Conservation (phyloP, 2,797 vertebrate species). For the Platalea minor region DNA sequence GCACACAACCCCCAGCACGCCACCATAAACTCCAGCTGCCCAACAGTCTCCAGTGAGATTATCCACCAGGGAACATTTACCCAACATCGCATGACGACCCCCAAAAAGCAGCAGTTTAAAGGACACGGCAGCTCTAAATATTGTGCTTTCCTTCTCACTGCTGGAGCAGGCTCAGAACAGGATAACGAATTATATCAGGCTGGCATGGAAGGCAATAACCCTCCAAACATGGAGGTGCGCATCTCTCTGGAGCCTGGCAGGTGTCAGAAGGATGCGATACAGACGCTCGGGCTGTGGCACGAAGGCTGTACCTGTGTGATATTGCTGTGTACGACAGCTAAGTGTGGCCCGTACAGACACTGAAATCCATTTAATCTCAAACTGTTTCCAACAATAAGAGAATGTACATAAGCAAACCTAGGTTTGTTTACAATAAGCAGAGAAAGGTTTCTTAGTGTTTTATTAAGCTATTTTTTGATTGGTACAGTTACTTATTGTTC, state of each 20-base stretch:
- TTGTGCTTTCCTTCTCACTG: neutral
- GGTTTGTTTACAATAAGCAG: neutral
- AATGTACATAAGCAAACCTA: neutral
- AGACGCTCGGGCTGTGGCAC: neutral
- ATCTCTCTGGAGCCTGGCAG: neutral
- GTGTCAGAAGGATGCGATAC: neutral
- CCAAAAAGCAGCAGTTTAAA: neutral
- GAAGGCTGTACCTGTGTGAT: neutral
- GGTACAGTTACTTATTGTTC: neutral
- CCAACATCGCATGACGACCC: neutral
- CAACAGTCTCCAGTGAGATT: neutral
- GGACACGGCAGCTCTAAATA: neutral
- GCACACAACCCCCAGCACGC: neutral
- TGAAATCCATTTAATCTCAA: neutral
- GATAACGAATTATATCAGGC: neutral
- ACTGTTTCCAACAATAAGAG: neutral
- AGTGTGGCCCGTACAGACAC: neutral
- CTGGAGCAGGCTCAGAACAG: neutral
- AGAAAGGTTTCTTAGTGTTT: neutral
- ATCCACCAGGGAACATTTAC: neutral
- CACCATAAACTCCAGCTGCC: neutral
- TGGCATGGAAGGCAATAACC: accelerated
- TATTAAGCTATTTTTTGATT: neutral
- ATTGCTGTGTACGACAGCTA: accelerated
- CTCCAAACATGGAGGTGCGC: accelerated